Evolutionary conservation across 2,797 vertebrate species (phyloP), one percentile per base, ranked within the genome.

Genomic region (Aulostomus chinensis): DNA sequence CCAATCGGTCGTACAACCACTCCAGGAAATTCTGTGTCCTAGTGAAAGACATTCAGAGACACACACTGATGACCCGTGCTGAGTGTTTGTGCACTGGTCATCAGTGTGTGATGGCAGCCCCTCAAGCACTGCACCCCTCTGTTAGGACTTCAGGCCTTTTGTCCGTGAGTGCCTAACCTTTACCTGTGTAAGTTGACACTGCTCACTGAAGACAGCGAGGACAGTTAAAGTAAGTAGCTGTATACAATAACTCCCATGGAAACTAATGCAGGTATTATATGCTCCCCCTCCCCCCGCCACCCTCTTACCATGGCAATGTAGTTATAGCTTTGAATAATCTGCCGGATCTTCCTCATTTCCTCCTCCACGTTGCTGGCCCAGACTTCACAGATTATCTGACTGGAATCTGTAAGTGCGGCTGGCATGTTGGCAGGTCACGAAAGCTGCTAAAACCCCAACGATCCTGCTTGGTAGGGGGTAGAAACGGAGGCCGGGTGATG

Each of bases 361-460:
- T 99, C 95, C 71, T 99, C 97, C 66, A 99, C 91, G 50, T 99
- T 99, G 90, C 94, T 94, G 30, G 96, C 97, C 97, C 97, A 99
- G 50, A 99, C 97, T 65, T 99, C 97, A 83, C 97, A 98, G 90
- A 99, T 99, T 40, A 98, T 96, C 86, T 99, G 96, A 83, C 94
- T 97, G 70, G 96, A 95, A 85, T 99, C 97, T 78, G 94, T 94
- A 71, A 97, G 93, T 58, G 97, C 97, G 24, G 96, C 97, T 65
- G 97, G 97, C 97, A 99, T 99, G 85, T 82, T 93, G 68, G 84
- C 79, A 41, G 80, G 50, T 71, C 39, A 12, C 62, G 59, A 45
- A 49, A 48, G 53, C 45, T 55, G 55, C 40, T 58, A 31, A 60
- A 70, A 68, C 55, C 52, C 64, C 56, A 8, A 62, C 36, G 33